Evolutionary conservation across 2,888 invertebrate species (phyloP), one percentile per base, ranked within the genome.

Genomic region (Metacarcinus magister): DNA sequence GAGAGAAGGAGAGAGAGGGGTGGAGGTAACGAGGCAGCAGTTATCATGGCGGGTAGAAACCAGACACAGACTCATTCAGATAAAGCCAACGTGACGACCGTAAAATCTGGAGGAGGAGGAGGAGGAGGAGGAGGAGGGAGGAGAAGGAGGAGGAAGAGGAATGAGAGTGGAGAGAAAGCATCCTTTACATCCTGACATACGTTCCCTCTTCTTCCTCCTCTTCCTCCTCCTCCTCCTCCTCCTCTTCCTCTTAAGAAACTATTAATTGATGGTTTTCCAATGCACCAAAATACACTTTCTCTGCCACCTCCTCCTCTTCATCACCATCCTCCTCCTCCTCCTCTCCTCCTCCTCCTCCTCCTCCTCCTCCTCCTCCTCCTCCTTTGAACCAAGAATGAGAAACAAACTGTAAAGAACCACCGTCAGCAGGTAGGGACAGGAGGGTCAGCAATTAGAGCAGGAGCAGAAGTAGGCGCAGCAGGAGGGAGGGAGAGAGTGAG

Each of bases 371-470:
- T 28, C 75, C 75, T 75, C 75, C 75, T 75, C 75, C 82, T 82
- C 82, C 82, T 82, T 54, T 54, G 54, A 54, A 54, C 54, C 54
- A 54, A 54, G 54, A 54, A 54, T 54, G 54, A 54, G 54, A 54
- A 54, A 54, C 82, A 32, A 28, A 7, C 28, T 82, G 28, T 82
- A 82, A 82, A 82, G 82, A 82, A 82, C 32, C 82, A 8, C 82
- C 82, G 82, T 82, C 82, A 82, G 82, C 82, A 82, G 82, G 82
- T 28, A 82, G 82, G 82, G 82, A 82, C 82, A 82, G 32, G 82
- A 82, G 32, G 82, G 82, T 82, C 82, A 82, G 82, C 32, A 82
- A 82, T 82, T 82, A 82, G 82, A 82, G 82, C 32, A 82, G 82
- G 28, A 82, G 82, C 28, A 82, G 28, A 8, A 32, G 82, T n/a